Base-by-base conservation (phyloP, 2,888 invertebrate species). In the Galeruca laticollis region DNA sequence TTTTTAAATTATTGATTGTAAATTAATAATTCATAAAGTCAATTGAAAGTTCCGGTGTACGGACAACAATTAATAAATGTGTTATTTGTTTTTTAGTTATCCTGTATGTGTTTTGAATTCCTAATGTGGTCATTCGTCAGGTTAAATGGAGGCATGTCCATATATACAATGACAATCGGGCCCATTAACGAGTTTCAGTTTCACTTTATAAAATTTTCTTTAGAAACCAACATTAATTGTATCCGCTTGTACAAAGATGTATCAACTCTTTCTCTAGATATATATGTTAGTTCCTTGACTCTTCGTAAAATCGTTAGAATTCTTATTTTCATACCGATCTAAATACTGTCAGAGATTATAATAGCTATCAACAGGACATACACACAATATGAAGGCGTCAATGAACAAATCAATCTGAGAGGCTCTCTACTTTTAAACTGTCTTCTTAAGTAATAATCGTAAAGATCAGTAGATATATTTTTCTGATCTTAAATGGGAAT, bases 161-260 rank as follows among this genome's bases (percentile, higher is more conserved):
- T 56, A 61, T 68, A 59, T 61, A 54, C 33, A 68, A 43, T 15
- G 61, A 47, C 26, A 10, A 51, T n/a, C 20, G 18, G 11, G 43
- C 15, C 49, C 49, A 49, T 49, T 49, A 18, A 49, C 49, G n/a
- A 18, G 61, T 61, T 68, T 68, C 43, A 59, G 47, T 68, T 68
- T 68, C 67, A 67, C 66, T 37, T 33, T 11, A 31, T 33, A 18
- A 47, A 61, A 60, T 68, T 60, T 68, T 68, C 60, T 61, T 61
- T 68, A 54, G 67, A 68, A 68, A 68, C 54, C 60, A 20, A 40
- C 40, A 8, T 40, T 33, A 43, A 68, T 54, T 18, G 31, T 31
- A 21, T 40, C 31, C 35, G 33, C 26, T 54, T 31, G 15, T n/a
- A 31, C 54, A 54, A 54, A 54, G 13, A 47, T 9, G n/a, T 47